Evolutionary conservation across 2,113 vertebrate genomes (phyloP).

Genomic region (Lasiurus borealis): DNA sequence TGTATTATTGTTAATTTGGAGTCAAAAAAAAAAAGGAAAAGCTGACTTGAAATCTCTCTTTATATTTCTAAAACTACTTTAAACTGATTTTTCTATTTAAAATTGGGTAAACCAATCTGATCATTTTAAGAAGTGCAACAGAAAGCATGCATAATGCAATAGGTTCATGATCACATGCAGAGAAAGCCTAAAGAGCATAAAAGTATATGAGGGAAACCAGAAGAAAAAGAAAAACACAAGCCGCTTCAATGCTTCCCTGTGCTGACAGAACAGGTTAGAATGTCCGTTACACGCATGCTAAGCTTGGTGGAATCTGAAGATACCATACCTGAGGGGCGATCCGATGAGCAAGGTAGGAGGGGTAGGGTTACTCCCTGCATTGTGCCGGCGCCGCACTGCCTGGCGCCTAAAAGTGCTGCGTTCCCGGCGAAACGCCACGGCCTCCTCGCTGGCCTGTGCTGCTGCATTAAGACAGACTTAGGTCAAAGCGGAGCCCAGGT

Average conservation of each 20-base stretch:
- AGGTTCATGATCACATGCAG: constrained; percentile 88
- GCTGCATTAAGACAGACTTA: constrained; percentile 92
- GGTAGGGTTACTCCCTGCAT: constrained; percentile 99
- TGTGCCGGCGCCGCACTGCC: constrained; percentile 98
- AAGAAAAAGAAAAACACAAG: constrained; percentile 40
- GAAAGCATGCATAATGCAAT: constrained; percentile 86
- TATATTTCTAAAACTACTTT: constrained; percentile 25
- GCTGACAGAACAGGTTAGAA: constrained; percentile 68
- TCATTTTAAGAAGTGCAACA: constrained; percentile 80
- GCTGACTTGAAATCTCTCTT: constrained; percentile 38
- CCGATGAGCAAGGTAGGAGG: constrained; percentile 98
- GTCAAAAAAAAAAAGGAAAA: constrained; percentile 10
- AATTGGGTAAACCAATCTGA: constrained; percentile 61
- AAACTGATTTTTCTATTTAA: constrained; percentile 12
- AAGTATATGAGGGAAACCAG: neutral
- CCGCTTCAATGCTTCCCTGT: constrained; percentile 73
- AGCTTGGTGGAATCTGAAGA: constrained; percentile 87
- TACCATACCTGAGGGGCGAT: constrained; percentile 98
- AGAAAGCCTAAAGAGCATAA: constrained; percentile 79
- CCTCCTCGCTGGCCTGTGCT: constrained; percentile 96
- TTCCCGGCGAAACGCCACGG: constrained; percentile 96
- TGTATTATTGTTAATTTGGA: constrained; percentile 9
- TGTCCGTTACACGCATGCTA: constrained; percentile 87
- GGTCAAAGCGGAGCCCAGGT: constrained; percentile 89
- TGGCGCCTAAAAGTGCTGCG: constrained; percentile 99